These are phyloP conservation scores for Ia io DNA, from an alignment of 2,113 vertebrate species.

Conservation along the genomic window DNA sequence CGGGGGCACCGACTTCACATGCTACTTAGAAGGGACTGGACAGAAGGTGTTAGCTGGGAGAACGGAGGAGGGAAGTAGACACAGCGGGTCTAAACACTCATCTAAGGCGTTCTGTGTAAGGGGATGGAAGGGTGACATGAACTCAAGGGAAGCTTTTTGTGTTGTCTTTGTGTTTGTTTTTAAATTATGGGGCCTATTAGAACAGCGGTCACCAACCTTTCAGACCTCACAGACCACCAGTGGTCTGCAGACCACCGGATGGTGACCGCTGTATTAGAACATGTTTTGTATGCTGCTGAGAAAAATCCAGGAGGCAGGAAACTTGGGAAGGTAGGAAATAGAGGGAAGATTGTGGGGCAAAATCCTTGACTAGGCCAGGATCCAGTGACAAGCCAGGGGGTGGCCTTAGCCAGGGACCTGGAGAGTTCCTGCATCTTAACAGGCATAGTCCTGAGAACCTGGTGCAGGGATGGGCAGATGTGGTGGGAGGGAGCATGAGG, in stretches of 20 bases:
- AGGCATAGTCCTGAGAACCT: background rate
- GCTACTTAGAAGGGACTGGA: background rate
- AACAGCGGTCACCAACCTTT: no score
- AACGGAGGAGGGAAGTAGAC: background rate
- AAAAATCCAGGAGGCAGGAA: background rate
- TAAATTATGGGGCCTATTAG: background rate
- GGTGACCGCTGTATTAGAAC: no score
- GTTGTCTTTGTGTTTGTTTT: background rate
- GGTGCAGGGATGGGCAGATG: background rate
- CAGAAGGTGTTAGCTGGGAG: background rate
- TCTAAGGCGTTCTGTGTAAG: background rate
- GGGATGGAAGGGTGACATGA: background rate
- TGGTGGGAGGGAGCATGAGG: background rate
- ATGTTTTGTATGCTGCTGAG: background rate
- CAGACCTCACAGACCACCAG: no score
- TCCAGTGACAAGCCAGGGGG: background rate
- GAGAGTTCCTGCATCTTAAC: background rate
- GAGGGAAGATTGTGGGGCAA: background rate
- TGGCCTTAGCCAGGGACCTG: background rate
- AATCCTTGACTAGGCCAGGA: background rate
- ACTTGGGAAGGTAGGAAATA: background rate
- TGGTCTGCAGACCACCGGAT: no score
- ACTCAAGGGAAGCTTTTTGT: background rate
- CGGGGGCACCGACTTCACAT: rapidly evolving
- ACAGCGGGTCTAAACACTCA: no score